A percentile compares a stretch with the other conserved stretches of the same genome.
These are phyloP conservation scores for Arenaria interpres DNA, from an alignment of 2,113 vertebrate genomes.

Conservation along the genomic window DNA sequence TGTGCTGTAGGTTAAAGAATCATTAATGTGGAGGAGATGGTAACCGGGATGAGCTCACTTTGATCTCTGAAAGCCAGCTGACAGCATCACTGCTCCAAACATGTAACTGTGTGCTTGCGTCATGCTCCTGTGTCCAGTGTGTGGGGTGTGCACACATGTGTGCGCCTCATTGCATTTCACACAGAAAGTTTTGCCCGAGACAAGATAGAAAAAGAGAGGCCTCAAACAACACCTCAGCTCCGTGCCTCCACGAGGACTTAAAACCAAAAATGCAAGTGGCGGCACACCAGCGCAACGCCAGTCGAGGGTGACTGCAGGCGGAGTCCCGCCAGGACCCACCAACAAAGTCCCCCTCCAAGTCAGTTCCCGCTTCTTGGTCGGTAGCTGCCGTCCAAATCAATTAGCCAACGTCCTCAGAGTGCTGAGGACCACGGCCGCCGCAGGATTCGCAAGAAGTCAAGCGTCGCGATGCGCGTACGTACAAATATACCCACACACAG, in stretches of 20 bases:
- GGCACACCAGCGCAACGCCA: rapidly evolving
- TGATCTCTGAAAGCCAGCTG: constrained; percentile 16
- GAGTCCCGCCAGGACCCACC: neutral
- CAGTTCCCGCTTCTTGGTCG: neutral
- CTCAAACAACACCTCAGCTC: neutral
- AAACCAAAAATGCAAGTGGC: neutral
- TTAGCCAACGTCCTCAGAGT: neutral
- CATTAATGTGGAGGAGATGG: constrained; percentile 55
- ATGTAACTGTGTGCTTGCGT: rapidly evolving
- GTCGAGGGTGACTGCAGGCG: neutral
- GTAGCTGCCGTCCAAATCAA: neutral
- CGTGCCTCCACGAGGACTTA: neutral
- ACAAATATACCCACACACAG: rapidly evolving
- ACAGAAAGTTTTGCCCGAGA: neutral
- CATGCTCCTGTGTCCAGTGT: rapidly evolving
- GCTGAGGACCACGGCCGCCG: neutral
- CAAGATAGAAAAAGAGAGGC: neutral
- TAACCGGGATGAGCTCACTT: constrained; percentile 30
- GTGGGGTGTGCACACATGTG: neutral
- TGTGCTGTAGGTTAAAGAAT: constrained; percentile 68
- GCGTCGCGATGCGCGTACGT: rapidly evolving
- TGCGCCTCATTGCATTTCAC: neutral
- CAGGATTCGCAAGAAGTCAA: neutral
- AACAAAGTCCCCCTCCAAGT: neutral
- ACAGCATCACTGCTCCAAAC: neutral